Conservation (phyloP, 1,140 invertebrate species). For the Neodiprion fabricii region DNA sequence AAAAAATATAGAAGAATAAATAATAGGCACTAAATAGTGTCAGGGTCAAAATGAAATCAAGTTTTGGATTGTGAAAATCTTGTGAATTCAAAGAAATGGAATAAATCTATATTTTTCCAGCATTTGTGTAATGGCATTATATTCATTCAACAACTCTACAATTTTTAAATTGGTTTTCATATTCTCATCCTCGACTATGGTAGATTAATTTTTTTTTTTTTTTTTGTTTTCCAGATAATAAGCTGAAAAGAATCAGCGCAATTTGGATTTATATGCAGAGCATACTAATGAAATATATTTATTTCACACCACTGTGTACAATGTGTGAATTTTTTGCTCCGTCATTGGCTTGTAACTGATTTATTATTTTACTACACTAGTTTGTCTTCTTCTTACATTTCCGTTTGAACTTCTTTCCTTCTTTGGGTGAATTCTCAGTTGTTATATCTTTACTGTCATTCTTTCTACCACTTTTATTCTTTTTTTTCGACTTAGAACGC, state of each 20-base stretch:
- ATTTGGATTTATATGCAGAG: too few species aligned
- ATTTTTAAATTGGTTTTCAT: too few species aligned
- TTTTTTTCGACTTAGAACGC: neutral
- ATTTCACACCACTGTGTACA: too few species aligned
- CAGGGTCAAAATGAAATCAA: neutral
- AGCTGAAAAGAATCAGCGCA: too few species aligned
- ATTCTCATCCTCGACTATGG: too few species aligned
- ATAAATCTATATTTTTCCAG: conserved; percentile 6
- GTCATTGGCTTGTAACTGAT: neutral
- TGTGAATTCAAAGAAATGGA: conserved; percentile 7
- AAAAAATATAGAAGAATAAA: too few species aligned
- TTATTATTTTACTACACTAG: neutral
- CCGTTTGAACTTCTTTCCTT: conserved; percentile 9
- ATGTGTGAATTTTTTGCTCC: neutral
- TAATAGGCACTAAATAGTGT: neutral
- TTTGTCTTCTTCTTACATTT: neutral
- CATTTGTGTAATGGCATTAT: neutral
- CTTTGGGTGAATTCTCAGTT: neutral
- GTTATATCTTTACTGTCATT: neutral
- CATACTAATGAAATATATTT: too few species aligned
- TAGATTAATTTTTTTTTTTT: too few species aligned
- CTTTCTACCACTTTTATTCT: neutral
- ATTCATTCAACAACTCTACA: too few species aligned
- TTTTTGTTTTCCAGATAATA: too few species aligned
- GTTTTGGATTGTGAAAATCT: neutral